Conservation (phyloP, 1,140 invertebrate species). For the Zeugodacus cucurbitae region DNA sequence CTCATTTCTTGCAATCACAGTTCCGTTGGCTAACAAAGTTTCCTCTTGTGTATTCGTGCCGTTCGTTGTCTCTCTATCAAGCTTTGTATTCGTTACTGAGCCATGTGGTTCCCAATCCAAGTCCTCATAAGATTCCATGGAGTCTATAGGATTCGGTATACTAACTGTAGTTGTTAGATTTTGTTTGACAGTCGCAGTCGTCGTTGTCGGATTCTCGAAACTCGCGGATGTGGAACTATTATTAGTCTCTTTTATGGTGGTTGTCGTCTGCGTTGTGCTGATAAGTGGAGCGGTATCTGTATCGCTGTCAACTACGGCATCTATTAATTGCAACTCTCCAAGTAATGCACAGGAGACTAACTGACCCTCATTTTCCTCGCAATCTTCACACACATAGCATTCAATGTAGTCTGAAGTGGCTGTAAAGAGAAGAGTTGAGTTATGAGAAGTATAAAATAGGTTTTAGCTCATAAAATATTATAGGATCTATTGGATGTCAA, state of each 20-base stretch:
- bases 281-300: background rate
- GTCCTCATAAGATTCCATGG: background rate
- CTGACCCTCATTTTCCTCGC: background rate
- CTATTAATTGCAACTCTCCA: background rate
- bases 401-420: background rate
- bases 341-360: background rate
- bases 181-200: background rate
- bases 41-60: background rate
- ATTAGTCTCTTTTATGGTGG: background rate
- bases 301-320: background rate
- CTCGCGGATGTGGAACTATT: background rate
- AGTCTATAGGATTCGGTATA: background rate
- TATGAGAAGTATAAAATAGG: too few species aligned
- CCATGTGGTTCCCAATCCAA: background rate
- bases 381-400: conserved; percentile 10
- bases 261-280: background rate
- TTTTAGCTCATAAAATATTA: too few species aligned
- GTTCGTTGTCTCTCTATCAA: background rate
- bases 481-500: too few species aligned
- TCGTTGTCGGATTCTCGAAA: background rate
- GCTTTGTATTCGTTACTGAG: background rate
- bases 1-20: background rate
- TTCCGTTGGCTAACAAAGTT: background rate
- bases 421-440: background rate
- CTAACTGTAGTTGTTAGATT: background rate